Conservation (phyloP, 2,797 vertebrate genomes). For the Hippoglossus hippoglossus region DNA sequence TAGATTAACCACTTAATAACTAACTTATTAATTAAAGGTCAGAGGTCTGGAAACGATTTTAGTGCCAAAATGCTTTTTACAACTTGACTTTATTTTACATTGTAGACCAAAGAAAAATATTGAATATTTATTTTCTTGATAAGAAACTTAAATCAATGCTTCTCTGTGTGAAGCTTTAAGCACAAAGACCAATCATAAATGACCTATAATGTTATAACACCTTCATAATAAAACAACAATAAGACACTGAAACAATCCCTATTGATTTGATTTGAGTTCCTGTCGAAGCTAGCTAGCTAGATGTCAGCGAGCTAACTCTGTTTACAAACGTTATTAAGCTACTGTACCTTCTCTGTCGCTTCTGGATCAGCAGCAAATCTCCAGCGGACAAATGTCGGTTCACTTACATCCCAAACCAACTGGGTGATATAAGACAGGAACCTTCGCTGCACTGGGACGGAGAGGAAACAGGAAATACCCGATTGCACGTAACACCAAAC, state of each 20-base stretch:
- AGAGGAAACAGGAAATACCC: constrained; percentile 54
- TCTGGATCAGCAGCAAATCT: not conserved
- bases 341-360: constrained; percentile 31
- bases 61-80: too few relatives aligned
- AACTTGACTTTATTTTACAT: too few relatives aligned
- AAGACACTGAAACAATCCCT: not conserved
- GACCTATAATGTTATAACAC: too few relatives aligned
- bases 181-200: too few relatives aligned
- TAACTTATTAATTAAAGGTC: too few relatives aligned
- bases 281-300: not conserved
- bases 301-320: not conserved
- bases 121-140: too few relatives aligned
- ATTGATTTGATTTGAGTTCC: not conserved
- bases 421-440: constrained; percentile 33
- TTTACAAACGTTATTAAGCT: not conserved
- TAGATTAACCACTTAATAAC: too few relatives aligned
- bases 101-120: too few relatives aligned
- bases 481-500: constrained; percentile 46
- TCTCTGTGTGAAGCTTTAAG: not conserved
- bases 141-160: too few relatives aligned
- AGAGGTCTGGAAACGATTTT: too few relatives aligned
- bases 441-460: not conserved
- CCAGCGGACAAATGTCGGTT: constrained; percentile 2
- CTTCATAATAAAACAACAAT: not conserved
- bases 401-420: constrained; percentile 17